phyloP scores from a whole-genome alignment of 2,797 vertebrate genomes.

The Cossypha dichroa region DNA sequence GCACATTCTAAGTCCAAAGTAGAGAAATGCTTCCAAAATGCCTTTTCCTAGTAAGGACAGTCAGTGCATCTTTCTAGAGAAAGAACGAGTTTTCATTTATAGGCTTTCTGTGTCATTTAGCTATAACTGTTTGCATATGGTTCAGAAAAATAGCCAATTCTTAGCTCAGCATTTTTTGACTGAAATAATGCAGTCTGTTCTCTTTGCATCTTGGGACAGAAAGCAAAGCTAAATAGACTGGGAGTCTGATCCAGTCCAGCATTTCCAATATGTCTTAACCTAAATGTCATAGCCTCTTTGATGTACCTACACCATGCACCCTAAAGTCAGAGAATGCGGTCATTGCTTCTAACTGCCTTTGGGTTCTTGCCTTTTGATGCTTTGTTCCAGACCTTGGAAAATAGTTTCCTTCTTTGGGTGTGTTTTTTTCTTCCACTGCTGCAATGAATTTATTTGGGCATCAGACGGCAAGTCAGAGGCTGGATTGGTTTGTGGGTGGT shows the following conservation, averaged over 20 bases:
- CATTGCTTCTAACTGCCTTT: not conserved
- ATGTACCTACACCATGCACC: rapidly evolving
- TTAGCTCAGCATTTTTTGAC: not conserved
- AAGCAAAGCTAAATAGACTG: not conserved
- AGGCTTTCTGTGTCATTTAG: not conserved
- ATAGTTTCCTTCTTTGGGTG: not conserved
- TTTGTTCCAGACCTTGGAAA: not conserved
- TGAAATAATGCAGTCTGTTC: not conserved
- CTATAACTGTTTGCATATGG: not conserved
- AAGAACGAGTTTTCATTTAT: not conserved
- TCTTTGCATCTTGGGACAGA: not conserved
- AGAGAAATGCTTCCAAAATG: not conserved
- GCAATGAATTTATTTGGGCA: not conserved
- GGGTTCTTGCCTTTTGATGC: not conserved
- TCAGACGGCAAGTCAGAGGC: not conserved
- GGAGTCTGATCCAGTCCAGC: not conserved
- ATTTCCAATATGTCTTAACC: not conserved
- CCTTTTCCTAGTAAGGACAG: rapidly evolving
- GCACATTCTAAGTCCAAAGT: not conserved
- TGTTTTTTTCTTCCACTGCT: not conserved
- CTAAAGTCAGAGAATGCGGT: not conserved
- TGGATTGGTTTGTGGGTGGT: not conserved
- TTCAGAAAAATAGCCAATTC: not conserved
- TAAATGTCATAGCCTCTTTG: not conserved
- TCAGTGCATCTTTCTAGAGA: not conserved